phyloP scores from a whole-genome alignment of 2,797 vertebrate genomes.

The Sebastes steindachneri region DNA sequence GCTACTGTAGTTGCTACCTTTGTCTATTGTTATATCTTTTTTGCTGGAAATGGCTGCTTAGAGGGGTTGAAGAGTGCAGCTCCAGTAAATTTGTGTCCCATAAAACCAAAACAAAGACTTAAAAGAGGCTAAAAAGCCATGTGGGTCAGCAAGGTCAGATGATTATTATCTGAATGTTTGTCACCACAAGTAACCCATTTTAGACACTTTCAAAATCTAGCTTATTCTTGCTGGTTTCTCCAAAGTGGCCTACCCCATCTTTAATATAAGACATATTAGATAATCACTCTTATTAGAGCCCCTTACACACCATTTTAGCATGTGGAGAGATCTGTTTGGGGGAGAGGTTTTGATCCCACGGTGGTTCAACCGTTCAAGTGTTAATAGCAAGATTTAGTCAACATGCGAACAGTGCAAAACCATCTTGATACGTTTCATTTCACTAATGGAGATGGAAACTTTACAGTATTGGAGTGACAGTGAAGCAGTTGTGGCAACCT shows the following conservation, averaged over 20 bases:
- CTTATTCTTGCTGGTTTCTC: neutral
- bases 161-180: neutral
- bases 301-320: neutral
- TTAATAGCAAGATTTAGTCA: neutral
- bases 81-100: neutral
- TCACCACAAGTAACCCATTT: neutral
- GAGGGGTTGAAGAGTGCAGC: neutral
- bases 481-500: conserved; percentile 57
- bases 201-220: neutral
- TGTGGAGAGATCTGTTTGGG: neutral
- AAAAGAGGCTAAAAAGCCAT: neutral
- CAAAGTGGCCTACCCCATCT: neutral
- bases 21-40: neutral
- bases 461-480: conserved; percentile 37
- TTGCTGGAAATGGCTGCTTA: neutral
- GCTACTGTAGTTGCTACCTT: neutral
- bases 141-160: neutral
- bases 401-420: conserved; percentile 2
- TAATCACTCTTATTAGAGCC: neutral
- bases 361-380: neutral
- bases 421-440: conserved; percentile 17
- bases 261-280: neutral
- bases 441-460: conserved; percentile 50
- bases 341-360: neutral
- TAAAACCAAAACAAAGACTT: neutral